A percentile compares a stretch with the other conserved stretches of the same genome.
phyloP scores from a whole-genome alignment of 64 coral and sea anemone species.

The Montipora sp. region DNA sequence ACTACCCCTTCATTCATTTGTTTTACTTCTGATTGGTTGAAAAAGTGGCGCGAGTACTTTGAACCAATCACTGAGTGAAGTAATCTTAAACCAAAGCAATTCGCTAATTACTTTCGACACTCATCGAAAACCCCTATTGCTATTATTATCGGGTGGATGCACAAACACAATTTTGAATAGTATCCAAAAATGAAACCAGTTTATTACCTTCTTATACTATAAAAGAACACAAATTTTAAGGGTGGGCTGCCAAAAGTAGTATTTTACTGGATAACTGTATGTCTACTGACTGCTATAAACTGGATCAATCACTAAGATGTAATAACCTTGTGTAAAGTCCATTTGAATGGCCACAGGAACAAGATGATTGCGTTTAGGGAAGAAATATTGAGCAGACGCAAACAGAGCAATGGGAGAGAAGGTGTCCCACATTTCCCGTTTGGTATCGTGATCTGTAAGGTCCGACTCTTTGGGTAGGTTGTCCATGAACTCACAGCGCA shows the following conservation, averaged over 20 bases:
- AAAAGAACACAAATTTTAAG: too few relatives aligned
- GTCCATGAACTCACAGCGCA: slow-evolving; percentile 54
- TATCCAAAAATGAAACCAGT: neutral
- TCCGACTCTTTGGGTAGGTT: slow-evolving; percentile 14
- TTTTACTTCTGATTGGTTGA: too few relatives aligned
- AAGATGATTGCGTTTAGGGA: neutral
- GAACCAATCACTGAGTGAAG: too few relatives aligned
- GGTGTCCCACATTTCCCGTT: slow-evolving; percentile 43
- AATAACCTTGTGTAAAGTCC: slow-evolving; percentile 30
- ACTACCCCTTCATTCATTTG: too few relatives aligned
- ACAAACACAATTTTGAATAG: neutral
- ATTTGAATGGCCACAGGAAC: slow-evolving; percentile 69
- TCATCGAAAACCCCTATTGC: too few relatives aligned
- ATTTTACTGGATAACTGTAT: slow-evolving; percentile 14
- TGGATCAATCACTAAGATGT: neutral
- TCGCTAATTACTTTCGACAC: too few relatives aligned
- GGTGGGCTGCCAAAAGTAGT: neutral
- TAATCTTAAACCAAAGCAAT: too few relatives aligned
- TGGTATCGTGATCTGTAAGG: slow-evolving; percentile 21
- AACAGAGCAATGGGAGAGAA: slow-evolving; percentile 75
- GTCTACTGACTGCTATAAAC: neutral
- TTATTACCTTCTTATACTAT: too few relatives aligned
- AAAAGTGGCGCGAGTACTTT: too few relatives aligned
- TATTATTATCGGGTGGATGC: neutral
- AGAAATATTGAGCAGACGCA: slow-evolving; percentile 3